phyloP scores from a whole-genome alignment of 1,140 invertebrate species.

The Apis florea region DNA sequence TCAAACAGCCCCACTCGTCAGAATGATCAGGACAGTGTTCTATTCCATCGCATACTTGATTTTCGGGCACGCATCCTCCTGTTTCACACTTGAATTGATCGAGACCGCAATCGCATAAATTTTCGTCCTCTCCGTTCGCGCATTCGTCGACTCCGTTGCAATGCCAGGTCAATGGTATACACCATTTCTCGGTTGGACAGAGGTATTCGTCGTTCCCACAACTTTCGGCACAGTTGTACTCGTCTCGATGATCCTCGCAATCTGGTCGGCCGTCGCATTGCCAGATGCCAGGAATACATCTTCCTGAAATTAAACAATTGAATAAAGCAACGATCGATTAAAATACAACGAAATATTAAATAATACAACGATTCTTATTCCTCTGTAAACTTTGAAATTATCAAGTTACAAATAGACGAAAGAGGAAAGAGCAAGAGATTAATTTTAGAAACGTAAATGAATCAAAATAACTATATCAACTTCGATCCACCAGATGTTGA shows the following conservation, averaged over 20 bases:
- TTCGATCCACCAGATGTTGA: neutral
- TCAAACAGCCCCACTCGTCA: conserved; percentile 84
- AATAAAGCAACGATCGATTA: neutral
- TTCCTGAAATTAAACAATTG: conserved; percentile 66
- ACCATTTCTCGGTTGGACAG: conserved; percentile 81
- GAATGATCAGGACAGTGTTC: conserved; percentile 84
- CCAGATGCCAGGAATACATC: conserved; percentile 83
- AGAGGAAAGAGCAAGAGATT: too few relatives aligned
- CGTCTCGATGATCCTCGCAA: conserved; percentile 85
- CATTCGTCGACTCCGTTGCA: conserved; percentile 86
- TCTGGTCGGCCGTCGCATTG: conserved; percentile 86
- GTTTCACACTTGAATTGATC: conserved; percentile 83
- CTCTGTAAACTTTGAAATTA: neutral
- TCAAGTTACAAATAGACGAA: too few relatives aligned
- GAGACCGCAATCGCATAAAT: conserved; percentile 81
- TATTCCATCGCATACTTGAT: conserved; percentile 82
- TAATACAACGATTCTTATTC: neutral
- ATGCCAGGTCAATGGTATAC: conserved; percentile 81
- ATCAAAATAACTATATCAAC: neutral
- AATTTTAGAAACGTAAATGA: neutral
- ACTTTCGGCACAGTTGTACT: conserved; percentile 81
- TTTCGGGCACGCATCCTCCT: conserved; percentile 82
- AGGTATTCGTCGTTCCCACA: conserved; percentile 82
- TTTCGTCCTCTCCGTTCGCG: conserved; percentile 84
- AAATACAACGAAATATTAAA: neutral